Percentiles rank a stretch among this genome's conserved stretches.
Evolutionary conservation across 2,797 vertebrate species (phyloP).

Genomic region (Pipistrellus nathusii): DNA sequence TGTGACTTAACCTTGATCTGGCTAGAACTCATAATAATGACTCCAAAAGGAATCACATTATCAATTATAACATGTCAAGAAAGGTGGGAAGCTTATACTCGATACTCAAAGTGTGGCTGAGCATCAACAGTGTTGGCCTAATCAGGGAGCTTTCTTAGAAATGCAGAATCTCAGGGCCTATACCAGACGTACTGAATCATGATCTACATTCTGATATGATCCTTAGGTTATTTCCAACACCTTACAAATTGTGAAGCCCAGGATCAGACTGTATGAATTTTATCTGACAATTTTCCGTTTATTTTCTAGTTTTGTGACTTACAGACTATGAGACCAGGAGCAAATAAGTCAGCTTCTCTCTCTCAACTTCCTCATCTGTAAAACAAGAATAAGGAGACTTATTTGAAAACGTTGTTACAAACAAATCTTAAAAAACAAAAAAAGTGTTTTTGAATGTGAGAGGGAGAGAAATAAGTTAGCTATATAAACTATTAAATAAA

Average conservation of each 20-base stretch:
- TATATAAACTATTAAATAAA: neutral
- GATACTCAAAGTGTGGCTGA: neutral
- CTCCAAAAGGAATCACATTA: neutral
- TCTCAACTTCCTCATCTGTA: neutral
- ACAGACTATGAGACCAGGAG: neutral
- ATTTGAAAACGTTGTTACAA: neutral
- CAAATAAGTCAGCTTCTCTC: neutral
- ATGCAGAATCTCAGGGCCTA: neutral
- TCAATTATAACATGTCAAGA: neutral
- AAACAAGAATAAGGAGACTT: neutral
- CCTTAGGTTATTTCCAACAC: neutral
- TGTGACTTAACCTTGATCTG: neutral
- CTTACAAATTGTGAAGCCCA: neutral
- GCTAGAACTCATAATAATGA: neutral
- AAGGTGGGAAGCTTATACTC: neutral
- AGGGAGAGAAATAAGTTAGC: neutral
- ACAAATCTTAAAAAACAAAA: neutral
- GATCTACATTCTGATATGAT: neutral
- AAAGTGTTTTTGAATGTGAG: neutral
- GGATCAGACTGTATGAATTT: neutral
- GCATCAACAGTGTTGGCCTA: rapidly evolving
- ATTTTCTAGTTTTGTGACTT: slow-evolving; percentile 5
- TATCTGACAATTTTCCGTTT: neutral
- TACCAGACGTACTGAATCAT: neutral
- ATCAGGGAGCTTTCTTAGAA: neutral